phyloP scores from a whole-genome alignment of 2,888 invertebrate genomes.

The Thecocarcelia acutangulata region DNA sequence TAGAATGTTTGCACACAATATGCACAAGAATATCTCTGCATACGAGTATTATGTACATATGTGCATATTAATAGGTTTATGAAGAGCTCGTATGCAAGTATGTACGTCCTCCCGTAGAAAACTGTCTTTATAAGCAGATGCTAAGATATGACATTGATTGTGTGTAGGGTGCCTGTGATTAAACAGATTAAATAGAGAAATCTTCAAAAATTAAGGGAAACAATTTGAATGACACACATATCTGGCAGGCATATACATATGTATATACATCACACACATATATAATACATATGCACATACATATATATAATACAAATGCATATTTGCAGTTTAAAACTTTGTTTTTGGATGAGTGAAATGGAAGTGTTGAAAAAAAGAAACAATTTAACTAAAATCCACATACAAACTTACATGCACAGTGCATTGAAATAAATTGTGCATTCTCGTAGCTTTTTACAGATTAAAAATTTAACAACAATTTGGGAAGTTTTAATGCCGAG shows the following conservation, averaged over 20 bases:
- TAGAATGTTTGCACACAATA: constrained; percentile 43
- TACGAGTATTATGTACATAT: neutral
- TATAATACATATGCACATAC: neutral
- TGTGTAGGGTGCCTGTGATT: constrained; percentile 49
- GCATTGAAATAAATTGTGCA: constrained; percentile 2
- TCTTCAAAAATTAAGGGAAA: constrained; percentile 32
- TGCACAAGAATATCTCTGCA: neutral
- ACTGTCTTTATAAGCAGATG: constrained; percentile 4
- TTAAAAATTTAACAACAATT: constrained; percentile 56
- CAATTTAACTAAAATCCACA: constrained; percentile 23
- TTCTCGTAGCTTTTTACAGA: constrained; percentile 35
- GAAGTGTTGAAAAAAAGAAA: constrained; percentile 61
- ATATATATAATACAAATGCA: too few species aligned
- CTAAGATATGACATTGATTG: neutral
- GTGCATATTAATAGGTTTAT: neutral
- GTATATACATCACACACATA: neutral
- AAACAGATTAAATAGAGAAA: constrained; percentile 66
- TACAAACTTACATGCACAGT: neutral
- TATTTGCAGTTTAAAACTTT: constrained; percentile 13
- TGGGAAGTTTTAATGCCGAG: constrained; percentile 35
- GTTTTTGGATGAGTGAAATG: constrained; percentile 17
- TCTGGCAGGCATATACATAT: constrained; percentile 3
- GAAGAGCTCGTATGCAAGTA: too few species aligned
- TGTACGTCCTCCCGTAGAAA: neutral
- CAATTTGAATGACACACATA: constrained; percentile 39